phyloP scores from a whole-genome alignment of 2,113 vertebrate species.

The Microcebus lehilahytsara region DNA sequence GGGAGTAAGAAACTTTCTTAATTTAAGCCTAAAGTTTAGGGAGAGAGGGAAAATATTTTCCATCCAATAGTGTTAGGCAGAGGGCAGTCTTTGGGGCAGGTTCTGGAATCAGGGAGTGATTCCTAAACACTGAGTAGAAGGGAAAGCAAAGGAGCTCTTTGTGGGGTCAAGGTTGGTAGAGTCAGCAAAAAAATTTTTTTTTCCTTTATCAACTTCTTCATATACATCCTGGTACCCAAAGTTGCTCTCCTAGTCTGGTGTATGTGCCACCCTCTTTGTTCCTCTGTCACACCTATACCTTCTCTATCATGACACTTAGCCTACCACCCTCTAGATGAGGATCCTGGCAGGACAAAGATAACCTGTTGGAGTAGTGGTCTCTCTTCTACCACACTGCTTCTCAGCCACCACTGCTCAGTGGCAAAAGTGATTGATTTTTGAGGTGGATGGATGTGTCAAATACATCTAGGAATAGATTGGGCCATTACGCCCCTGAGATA shows the following conservation, averaged over 20 bases:
- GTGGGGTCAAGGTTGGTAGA: not conserved
- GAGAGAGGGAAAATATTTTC: not conserved
- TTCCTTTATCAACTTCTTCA: not conserved
- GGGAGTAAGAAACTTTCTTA: not conserved
- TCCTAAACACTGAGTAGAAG: not conserved
- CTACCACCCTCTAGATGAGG: not conserved
- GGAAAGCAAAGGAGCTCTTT: not conserved
- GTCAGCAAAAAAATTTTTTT: not conserved
- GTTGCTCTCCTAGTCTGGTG: not conserved
- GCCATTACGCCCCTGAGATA: not conserved
- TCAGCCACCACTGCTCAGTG: not conserved
- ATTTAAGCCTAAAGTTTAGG: not conserved
- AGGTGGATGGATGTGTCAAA: not conserved
- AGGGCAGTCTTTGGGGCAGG: not conserved
- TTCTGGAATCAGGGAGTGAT: not conserved
- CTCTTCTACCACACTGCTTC: not conserved
- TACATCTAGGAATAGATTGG: not conserved
- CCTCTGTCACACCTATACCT: not conserved
- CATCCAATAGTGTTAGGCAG: not conserved
- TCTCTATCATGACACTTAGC: not conserved
- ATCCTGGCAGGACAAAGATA: not conserved
- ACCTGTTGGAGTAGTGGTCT: not conserved
- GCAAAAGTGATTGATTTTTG: not conserved
- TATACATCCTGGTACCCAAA: too few species aligned
- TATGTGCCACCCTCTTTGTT: not conserved